A percentile compares a stretch with the other conserved stretches of the same genome.
phyloP scores from a whole-genome alignment of 2,113 vertebrate genomes.

The Thalassoma bifasciatum region DNA sequence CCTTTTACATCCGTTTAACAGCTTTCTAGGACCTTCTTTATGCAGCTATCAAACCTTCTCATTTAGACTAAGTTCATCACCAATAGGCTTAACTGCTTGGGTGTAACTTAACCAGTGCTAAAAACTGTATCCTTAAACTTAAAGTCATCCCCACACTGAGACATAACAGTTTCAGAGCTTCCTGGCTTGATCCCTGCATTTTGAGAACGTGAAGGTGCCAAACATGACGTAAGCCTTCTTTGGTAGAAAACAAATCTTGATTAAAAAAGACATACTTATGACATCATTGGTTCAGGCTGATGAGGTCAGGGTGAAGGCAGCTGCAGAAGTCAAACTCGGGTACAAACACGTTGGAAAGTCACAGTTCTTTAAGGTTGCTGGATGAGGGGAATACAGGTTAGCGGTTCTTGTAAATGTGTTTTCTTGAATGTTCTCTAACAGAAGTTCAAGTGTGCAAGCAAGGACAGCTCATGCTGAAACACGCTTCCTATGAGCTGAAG shows the following conservation, averaged over 20 bases:
- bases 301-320: constrained; percentile 15
- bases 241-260: constrained; percentile 13
- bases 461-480: constrained; percentile 31
- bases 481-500: constrained; percentile 13
- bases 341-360: background rate
- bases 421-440: constrained; percentile 18
- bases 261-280: constrained; percentile 34
- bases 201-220: constrained; percentile 20
- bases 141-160: constrained; percentile 8
- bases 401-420: background rate
- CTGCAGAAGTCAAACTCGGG: constrained; percentile 11
- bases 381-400: background rate
- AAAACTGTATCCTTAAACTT: background rate
- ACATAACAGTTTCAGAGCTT: background rate
- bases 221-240: constrained; percentile 36
- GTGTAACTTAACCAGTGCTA: background rate
- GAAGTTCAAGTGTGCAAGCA: constrained; percentile 9
- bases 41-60: background rate
- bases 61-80: background rate
- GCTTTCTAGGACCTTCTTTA: constrained; percentile 32
- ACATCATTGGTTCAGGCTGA: constrained; percentile 29
- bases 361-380: background rate
- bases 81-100: background rate
- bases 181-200: constrained; percentile 19
- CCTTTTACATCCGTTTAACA: constrained; percentile 11